These are phyloP conservation scores for Tamias sibiricus DNA, from an alignment of 2,113 vertebrate species.

Conservation along the genomic window DNA sequence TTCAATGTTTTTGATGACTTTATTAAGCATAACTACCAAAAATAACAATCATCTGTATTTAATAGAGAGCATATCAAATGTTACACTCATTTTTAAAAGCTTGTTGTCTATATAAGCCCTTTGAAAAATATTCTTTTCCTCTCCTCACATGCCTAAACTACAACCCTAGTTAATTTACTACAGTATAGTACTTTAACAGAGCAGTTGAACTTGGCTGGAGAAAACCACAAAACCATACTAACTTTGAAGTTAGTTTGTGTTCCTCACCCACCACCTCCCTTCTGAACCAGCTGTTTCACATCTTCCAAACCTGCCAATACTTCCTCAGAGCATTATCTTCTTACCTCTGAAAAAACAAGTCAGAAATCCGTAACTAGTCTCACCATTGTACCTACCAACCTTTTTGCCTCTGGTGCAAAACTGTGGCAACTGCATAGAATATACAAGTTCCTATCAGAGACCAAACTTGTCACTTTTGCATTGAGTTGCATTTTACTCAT, in stretches of 20 bases:
- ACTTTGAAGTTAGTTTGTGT: not conserved
- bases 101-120: not conserved
- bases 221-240: not conserved
- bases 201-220: not conserved
- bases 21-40: not conserved
- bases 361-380: not conserved
- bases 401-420: not conserved
- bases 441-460: not conserved
- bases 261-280: not conserved
- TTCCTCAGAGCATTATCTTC: not conserved
- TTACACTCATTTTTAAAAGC: not conserved
- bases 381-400: not conserved
- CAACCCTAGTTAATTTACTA: not conserved
- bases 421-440: not conserved
- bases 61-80: not conserved
- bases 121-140: not conserved
- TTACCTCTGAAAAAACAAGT: not conserved
- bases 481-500: constrained; percentile 18
- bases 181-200: not conserved
- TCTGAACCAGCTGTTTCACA: not conserved
- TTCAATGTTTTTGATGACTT: not conserved
- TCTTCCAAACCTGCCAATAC: not conserved
- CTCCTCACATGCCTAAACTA: not conserved
- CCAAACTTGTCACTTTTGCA: not conserved
- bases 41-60: not conserved